Base-by-base conservation (phyloP, 2,113 vertebrate genomes). In the Salvator merianae region DNA sequence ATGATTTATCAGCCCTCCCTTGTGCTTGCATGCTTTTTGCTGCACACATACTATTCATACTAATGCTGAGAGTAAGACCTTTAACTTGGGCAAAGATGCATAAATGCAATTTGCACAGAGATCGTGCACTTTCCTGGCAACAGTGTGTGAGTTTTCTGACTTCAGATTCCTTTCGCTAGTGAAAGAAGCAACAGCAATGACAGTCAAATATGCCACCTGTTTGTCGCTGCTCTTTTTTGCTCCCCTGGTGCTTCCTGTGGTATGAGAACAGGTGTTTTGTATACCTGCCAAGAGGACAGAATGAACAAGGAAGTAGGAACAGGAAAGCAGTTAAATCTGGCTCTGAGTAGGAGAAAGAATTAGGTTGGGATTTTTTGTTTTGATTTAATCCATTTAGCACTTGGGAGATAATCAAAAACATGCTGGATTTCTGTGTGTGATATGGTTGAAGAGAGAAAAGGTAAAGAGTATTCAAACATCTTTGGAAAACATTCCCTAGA, bases 341-440 rank as follows among this genome's bases (percentile, higher is more conserved):
- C 71, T 84, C 72, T 36, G 80, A 73, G 55, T 43, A 7, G 16
- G 32, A 20, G 75, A 77, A 75, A 69, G 81, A 85, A 38, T 24
- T 47, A 47, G 10, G 43, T 9, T 47, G 10, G 43, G n/a, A n/a
- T n/a, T 47, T 68, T 71, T 28, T 77, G 83, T 20, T 47, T 87
- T 91, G 6, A 7, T 47, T 59, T 20, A 4, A 55, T 20, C 18
- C 55, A 86, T 84, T 34, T 80, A 83, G 34, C 74, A 0, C 0
- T 90, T 85, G 74, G 77, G 88, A 92, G 84, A 83, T 70, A 90
- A 93, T 89, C 80, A 84, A 91, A 92, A 88, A 75, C 20, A 91
- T 90, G 77, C 50, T 83, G 87, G 84, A 91, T 86, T 86, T 86
- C 86, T 14, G n/a, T 86, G 83, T 32, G 79, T 81, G 69, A 71